Percentiles rank a stretch among this genome's conserved stretches.
Conservation (phyloP, 2,888 invertebrate species). For the Eudemis profundana region DNA sequence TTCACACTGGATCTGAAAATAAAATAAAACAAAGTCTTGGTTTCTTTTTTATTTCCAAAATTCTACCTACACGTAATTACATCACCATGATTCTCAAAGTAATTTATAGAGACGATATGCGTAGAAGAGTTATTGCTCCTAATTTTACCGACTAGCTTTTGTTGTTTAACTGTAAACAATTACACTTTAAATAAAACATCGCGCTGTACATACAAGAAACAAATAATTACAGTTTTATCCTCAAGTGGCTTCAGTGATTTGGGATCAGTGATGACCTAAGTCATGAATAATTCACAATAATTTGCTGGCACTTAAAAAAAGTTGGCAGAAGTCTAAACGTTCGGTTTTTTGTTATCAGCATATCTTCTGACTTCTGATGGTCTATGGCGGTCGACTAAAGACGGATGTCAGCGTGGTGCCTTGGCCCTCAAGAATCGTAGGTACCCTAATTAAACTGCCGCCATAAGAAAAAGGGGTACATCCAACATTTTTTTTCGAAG, state of each 20-base stretch:
- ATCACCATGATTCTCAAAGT: constrained; percentile 61
- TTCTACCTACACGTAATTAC: constrained; percentile 69
- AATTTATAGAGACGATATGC: constrained; percentile 73
- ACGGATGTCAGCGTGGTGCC: too few species aligned
- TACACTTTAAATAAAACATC: constrained; percentile 36
- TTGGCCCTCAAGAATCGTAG: too few species aligned
- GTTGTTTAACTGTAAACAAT: constrained; percentile 10
- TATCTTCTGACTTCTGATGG: too few species aligned
- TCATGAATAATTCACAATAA: too few species aligned
- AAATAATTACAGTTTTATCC: constrained; percentile 53
- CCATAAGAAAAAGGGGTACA: too few species aligned
- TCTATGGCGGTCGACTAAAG: too few species aligned
- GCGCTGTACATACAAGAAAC: constrained; percentile 46
- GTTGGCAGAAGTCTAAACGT: too few species aligned
- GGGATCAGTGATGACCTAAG: too few species aligned
- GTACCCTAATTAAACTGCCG: too few species aligned
- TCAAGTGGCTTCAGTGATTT: constrained; percentile 27
- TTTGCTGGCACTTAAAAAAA: too few species aligned
- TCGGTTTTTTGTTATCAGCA: too few species aligned
- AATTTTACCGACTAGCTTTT: constrained; percentile 48
- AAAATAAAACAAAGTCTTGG: constrained; percentile 47
- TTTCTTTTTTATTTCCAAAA: constrained; percentile 70
- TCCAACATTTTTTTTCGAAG: too few species aligned
- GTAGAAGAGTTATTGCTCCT: constrained; percentile 74
- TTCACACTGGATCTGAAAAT: background rate